Base-by-base conservation (phyloP, 1,140 invertebrate species). In the Holcopasites calliopsidis region DNA sequence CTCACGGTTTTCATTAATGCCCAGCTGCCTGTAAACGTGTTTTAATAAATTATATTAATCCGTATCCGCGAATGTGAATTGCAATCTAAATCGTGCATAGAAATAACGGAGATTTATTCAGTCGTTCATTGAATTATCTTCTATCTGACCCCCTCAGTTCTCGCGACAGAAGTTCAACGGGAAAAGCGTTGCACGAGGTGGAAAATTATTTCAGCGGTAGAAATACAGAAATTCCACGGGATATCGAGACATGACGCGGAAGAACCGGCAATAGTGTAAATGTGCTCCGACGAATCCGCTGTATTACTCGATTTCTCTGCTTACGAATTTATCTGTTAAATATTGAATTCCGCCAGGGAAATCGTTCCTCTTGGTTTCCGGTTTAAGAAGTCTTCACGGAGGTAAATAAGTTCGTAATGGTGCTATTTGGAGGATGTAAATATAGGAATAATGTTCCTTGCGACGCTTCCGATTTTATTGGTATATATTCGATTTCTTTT, bases 31-130 rank as follows among this genome's bases (percentile, higher is more conserved):
- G 58, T 85, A 83, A 85, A 54, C 72, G 81, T 55, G 76, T 82
- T 86, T 85, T 84, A 84, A 86, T 85, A 85, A 85, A 85, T 83
- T 83, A 79, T 82, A 78, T 66, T 75, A 61, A 75, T 64, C 70
- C 52, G 26, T 13, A 42, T 10, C 31, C 49, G 68, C n/a, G 54
- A 65, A 64, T 68, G 47, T 16, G 11, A 11, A 6, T 7, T 10
- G 4, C 2, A 8, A 21, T n/a, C 2, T 10, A 23, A 50, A 40
- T 38, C n/a, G 13, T 3, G 16, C 0, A 3, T 11, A 0, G 11
- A 35, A 33, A 31, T n/a, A n/a, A n/a, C n/a, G n/a, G n/a, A n/a
- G n/a, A n/a, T n/a, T n/a, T n/a, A n/a, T n/a, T n/a, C n/a, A n/a
- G n/a, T n/a, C n/a, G n/a, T n/a, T n/a, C n/a, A n/a, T n/a, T n/a